Percentiles rank a stretch among this genome's conserved stretches.
These are phyloP conservation scores for Lepetodrilus schrolli DNA, from an alignment of 2,888 invertebrate genomes.

Conservation along the genomic window DNA sequence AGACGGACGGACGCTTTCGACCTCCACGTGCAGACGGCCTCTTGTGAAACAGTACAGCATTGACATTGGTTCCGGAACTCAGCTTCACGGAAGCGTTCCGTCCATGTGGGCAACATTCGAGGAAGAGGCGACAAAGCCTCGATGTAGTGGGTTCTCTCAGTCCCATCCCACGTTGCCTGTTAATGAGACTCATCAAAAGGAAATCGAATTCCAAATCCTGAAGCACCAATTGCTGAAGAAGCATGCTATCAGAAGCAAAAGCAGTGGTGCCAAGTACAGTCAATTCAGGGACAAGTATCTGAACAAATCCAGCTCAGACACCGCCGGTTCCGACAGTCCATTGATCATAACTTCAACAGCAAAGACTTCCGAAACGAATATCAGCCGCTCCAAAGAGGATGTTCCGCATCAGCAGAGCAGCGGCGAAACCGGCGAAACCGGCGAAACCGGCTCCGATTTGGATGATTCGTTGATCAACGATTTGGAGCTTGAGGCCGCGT, in stretches of 20 bases:
- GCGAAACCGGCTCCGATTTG: constrained; percentile 52
- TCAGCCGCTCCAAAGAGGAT: constrained; percentile 4
- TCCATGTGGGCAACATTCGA: constrained; percentile 41
- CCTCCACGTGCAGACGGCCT: constrained; percentile 34
- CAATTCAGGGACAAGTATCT: constrained; percentile 49
- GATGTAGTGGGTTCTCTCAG: constrained; percentile 35
- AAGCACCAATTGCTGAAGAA: constrained; percentile 38
- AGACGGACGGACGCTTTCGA: neutral
- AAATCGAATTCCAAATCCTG: neutral
- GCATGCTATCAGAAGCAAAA: constrained; percentile 44
- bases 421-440: constrained; percentile 51
- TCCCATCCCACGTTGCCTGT: constrained; percentile 44
- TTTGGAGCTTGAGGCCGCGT: constrained; percentile 65
- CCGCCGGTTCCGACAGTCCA: constrained; percentile 10
- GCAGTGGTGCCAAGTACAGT: constrained; percentile 53
- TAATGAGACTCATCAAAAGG: too few species aligned
- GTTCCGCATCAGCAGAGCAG: constrained; percentile 36
- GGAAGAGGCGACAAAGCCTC: constrained; percentile 24
- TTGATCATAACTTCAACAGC: neutral
- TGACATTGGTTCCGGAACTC: constrained; percentile 39
- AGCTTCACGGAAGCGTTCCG: constrained; percentile 41
- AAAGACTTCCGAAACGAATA: constrained; percentile 30
- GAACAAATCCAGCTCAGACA: constrained; percentile 35
- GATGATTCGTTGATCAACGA: constrained; percentile 62
- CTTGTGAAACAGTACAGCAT: constrained; percentile 48